Base-by-base conservation (phyloP, 2,888 invertebrate genomes). In the Eledone cirrhosa region DNA sequence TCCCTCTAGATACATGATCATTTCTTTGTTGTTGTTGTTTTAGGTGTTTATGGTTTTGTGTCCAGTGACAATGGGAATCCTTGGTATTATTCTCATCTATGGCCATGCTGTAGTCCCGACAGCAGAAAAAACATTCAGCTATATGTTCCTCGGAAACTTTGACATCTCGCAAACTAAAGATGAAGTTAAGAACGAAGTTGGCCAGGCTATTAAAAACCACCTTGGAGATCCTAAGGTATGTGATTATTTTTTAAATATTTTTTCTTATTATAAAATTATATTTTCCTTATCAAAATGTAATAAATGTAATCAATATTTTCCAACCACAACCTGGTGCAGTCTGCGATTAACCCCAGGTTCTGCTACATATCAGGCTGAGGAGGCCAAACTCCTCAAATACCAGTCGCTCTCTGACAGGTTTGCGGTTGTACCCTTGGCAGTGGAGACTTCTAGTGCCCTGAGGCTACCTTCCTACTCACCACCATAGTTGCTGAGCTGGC, bases 31-130 rank as follows among this genome's bases (percentile, higher is more conserved):
- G 65, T 33, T 48, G 76, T 29, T 53, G 8, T 80, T 80, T 8
- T 83, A 88, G 88, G 81, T 86, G 22, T 81, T 85, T 72, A 86
- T 84, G 76, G 81, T 85, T 24, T 78, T 87, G 75, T 83, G 85
- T 11, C 87, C 88, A 0, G 63, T 83, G 13, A 84, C 85, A 0
- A 78, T 86, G 29, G 63, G 84, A 11, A 33, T 85, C 19, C 78
- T 87, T 75, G 48, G 83, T 24, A 78, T 86, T 19, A 82, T 88
- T 0, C 81, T 88, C 59, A 80, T 86, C 59, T 88, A 87, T 77
- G 87, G 85, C 48, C 86, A 87, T 82, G 79, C 82, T 7, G 83
- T 83, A 41, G 80, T 87, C 19, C 87, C 87, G 13, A 76, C 41
- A 29, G 41, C 76, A 3, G 48, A 76, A 76, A 33, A 27, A 13